A percentile compares a stretch with the other conserved stretches of the same genome.
Evolutionary conservation across 1,140 invertebrate genomes (phyloP).

Genomic region (Aphidius ervi): DNA sequence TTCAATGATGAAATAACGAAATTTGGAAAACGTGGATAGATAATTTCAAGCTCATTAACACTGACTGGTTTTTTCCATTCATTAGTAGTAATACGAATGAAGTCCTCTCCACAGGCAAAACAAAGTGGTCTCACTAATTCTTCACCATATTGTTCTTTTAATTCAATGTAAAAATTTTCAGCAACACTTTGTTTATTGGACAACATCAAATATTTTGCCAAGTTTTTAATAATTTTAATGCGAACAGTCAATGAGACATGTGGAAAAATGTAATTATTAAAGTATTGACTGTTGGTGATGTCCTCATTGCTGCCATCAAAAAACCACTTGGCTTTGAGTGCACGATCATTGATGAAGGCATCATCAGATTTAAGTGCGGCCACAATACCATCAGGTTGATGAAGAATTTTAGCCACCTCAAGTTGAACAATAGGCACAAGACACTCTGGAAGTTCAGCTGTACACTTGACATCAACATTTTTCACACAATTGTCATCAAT

Average conservation of each 20-base stretch:
- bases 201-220: too few species aligned
- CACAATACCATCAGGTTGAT: constrained; percentile 23
- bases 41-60: too few species aligned
- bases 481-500: neutral
- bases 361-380: constrained; percentile 36
- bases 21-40: too few species aligned
- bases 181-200: too few species aligned
- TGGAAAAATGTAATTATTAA: constrained; percentile 30
- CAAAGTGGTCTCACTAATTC: too few species aligned
- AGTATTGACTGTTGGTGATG: constrained; percentile 30
- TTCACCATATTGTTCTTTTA: too few species aligned
- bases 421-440: neutral
- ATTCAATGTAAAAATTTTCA: too few species aligned
- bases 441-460: neutral
- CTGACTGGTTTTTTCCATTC: too few species aligned
- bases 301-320: constrained; percentile 28
- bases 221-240: too few species aligned
- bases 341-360: constrained; percentile 27
- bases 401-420: neutral
- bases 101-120: too few species aligned
- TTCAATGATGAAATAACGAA: neutral
- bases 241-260: constrained; percentile 26
- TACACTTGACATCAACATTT: too few species aligned
- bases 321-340: constrained; percentile 34
- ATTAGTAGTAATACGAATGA: too few species aligned